A percentile compares a stretch with the other conserved stretches of the same genome.
Conservation (phyloP, 1,140 invertebrate genomes). For the Cephus cinctus region DNA sequence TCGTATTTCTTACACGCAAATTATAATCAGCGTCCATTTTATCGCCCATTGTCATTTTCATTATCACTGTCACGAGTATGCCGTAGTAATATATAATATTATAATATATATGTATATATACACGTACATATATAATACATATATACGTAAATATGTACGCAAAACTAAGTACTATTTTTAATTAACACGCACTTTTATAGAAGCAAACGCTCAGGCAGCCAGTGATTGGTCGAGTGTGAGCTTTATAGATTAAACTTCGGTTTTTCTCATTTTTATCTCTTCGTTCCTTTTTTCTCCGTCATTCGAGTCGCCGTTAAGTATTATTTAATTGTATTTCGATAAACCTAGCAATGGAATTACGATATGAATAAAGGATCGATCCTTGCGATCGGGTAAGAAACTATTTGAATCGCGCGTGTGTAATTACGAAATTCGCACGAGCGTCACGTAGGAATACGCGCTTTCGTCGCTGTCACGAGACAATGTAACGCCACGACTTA, state of each 20-base stretch:
- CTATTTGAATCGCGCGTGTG: conserved; percentile 8
- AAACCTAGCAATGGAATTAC: conserved; percentile 26
- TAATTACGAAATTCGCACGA: no score
- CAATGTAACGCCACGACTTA: conserved; percentile 14
- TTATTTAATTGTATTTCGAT: neutral
- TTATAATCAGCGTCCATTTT: no score
- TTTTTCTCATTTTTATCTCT: conserved; percentile 3
- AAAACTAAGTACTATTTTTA: no score
- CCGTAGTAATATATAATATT: no score
- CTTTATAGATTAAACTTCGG: conserved; percentile 26
- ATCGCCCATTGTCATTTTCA: no score
- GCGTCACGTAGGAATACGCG: no score
- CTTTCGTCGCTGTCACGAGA: neutral
- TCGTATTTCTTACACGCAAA: no score
- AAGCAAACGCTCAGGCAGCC: conserved; percentile 47
- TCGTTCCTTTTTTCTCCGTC: neutral
- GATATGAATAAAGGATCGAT: conserved; percentile 30
- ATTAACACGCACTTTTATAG: conserved; percentile 18
- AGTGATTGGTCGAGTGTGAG: conserved; percentile 51
- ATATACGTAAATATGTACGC: no score
- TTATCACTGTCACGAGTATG: no score
- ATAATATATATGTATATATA: no score
- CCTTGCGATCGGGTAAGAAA: conserved; percentile 22
- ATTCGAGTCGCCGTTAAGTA: neutral
- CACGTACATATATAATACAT: no score